phyloP scores from a whole-genome alignment of 2,888 invertebrate species.

The Siphlonurus alternatus region DNA sequence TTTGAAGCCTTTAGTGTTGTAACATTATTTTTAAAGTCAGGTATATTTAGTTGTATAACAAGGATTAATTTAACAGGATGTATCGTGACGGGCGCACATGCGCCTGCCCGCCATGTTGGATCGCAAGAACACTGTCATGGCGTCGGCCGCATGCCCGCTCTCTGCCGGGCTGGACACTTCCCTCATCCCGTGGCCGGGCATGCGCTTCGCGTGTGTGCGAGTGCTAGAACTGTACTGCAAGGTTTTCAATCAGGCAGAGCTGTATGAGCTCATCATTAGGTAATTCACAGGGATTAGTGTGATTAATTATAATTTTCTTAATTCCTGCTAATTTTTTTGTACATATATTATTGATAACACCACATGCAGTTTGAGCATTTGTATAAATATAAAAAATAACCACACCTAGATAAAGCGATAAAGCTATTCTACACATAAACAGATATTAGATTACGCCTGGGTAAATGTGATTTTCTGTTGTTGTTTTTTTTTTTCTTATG shows the following conservation, averaged over 20 bases:
- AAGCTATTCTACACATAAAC: no score
- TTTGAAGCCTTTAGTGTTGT: no score
- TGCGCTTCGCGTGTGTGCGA: constrained; percentile 66
- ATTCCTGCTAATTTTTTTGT: background rate
- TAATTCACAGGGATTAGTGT: constrained; percentile 27
- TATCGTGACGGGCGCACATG: background rate
- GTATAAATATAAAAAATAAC: no score
- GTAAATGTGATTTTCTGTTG: no score
- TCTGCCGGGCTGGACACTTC: constrained; percentile 31
- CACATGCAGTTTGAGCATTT: no score
- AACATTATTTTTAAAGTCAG: no score
- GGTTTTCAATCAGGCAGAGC: constrained; percentile 66
- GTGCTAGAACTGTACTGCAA: constrained; percentile 74
- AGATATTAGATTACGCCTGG: no score
- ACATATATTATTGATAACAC: background rate
- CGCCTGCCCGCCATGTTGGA: background rate
- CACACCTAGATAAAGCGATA: no score
- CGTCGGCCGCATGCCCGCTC: constrained; percentile 23
- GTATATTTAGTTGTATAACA: no score
- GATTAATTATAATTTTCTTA: background rate
- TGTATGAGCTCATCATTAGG: constrained; percentile 64
- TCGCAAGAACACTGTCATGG: background rate
- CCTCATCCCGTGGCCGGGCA: constrained; percentile 60
- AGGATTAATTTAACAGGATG: background rate
- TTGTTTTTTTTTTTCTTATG: no score